Percentiles rank a stretch among this genome's conserved stretches.
phyloP scores from a whole-genome alignment of 2,888 invertebrate species.

The Parnassius orleans region DNA sequence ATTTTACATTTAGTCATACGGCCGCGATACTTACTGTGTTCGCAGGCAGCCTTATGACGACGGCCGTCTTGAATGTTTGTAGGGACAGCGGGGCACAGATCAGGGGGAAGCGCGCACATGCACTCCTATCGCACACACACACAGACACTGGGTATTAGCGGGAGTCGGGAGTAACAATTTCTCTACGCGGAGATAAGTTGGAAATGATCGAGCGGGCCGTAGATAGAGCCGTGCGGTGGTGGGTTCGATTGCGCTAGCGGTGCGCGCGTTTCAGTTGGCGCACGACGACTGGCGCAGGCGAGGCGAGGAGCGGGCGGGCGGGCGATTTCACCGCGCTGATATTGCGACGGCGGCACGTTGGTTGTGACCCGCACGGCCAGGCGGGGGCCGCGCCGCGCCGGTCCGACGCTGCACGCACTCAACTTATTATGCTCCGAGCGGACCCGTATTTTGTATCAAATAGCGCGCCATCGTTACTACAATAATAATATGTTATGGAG shows the following conservation, averaged over 20 bases:
- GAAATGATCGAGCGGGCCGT: slow-evolving; percentile 4
- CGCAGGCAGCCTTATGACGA: slow-evolving; percentile 80
- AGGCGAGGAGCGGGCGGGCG: slow-evolving; percentile 77
- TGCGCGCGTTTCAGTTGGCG: slow-evolving; percentile 81
- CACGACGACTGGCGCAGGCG: slow-evolving; percentile 79
- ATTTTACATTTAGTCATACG: slow-evolving; percentile 77
- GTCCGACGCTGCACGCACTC: slow-evolving; percentile 18
- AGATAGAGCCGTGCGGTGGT: slow-evolving; percentile 35
- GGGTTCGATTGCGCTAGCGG: slow-evolving; percentile 55
- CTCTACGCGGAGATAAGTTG: slow-evolving; percentile 13
- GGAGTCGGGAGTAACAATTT: slow-evolving; percentile 41
- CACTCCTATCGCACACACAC: slow-evolving; percentile 44
- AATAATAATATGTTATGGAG: not conserved
- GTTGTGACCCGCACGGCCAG: slow-evolving; percentile 37
- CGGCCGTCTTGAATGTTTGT: slow-evolving; percentile 76
- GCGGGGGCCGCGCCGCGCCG: slow-evolving; percentile 9
- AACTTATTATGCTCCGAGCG: slow-evolving; percentile 34
- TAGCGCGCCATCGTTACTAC: slow-evolving; percentile 24
- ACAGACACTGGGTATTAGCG: slow-evolving; percentile 32
- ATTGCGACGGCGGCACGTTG: slow-evolving; percentile 72
- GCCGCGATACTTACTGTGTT: slow-evolving; percentile 76
- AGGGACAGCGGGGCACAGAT: slow-evolving; percentile 60
- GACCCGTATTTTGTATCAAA: slow-evolving; percentile 48
- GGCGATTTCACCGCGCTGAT: slow-evolving; percentile 80
- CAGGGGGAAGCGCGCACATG: slow-evolving; percentile 61